These are phyloP conservation scores for Drosophila watanabei DNA, from an alignment of 1,140 invertebrate genomes.

Conservation along the genomic window DNA sequence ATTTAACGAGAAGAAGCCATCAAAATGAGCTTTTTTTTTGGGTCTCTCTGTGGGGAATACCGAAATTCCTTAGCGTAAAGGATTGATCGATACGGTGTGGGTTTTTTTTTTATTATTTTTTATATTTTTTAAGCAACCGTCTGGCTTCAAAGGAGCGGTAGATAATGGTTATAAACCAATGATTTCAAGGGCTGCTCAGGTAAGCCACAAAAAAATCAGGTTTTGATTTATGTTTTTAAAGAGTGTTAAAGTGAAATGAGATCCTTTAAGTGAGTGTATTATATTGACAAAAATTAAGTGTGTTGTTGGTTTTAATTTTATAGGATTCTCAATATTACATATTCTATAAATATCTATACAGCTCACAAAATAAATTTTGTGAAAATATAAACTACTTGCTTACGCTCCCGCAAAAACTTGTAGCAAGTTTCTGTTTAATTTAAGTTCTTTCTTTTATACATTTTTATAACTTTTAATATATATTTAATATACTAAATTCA, in stretches of 20 bases:
- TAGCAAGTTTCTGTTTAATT: background rate
- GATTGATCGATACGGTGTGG: slow-evolving; percentile 16
- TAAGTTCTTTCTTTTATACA: background rate
- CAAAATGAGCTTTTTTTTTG: slow-evolving; percentile 23
- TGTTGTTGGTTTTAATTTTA: background rate
- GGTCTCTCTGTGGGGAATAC: slow-evolving; percentile 18
- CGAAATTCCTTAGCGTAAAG: slow-evolving; percentile 18
- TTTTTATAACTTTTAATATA: accelerated
- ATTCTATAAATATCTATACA: background rate
- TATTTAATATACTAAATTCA: too few species aligned
- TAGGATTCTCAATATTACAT: accelerated
- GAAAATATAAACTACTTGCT: background rate
- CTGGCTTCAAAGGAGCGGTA: slow-evolving; percentile 7
- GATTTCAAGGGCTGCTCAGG: slow-evolving; percentile 2
- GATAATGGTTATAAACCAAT: background rate
- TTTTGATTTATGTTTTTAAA: slow-evolving; percentile 20
- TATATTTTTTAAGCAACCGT: background rate
- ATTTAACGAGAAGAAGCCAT: slow-evolving; percentile 42
- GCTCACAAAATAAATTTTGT: background rate
- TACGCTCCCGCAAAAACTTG: background rate
- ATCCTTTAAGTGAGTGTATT: background rate
- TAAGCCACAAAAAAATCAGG: background rate
- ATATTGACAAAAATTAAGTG: background rate
- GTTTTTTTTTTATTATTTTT: background rate
- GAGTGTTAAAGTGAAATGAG: background rate